These are phyloP conservation scores for Pristiophorus japonicus DNA, from an alignment of 2,113 vertebrate genomes.

Conservation along the genomic window DNA sequence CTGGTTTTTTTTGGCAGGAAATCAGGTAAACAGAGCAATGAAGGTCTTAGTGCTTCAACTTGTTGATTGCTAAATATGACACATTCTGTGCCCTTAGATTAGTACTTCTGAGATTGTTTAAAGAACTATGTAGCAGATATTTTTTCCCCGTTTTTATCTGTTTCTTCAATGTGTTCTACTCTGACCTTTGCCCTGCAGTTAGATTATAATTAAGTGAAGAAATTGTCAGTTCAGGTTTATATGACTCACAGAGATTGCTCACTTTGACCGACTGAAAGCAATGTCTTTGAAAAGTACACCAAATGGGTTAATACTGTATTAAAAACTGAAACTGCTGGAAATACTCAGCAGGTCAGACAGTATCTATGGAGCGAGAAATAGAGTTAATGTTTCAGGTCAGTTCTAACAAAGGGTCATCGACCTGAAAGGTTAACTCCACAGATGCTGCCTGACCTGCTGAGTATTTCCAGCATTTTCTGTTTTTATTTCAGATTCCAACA, in stretches of 20 bases:
- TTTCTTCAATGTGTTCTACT: background rate
- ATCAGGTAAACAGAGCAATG: background rate
- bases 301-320: too few relatives aligned
- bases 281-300: background rate
- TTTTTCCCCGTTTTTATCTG: background rate
- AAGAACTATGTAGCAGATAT: too few relatives aligned
- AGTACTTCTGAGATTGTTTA: background rate
- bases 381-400: too few relatives aligned
- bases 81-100: background rate
- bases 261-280: background rate
- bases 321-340: too few relatives aligned
- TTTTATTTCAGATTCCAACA: too few relatives aligned
- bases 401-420: too few relatives aligned
- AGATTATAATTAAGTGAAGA: background rate
- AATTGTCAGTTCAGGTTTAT: background rate
- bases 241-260: background rate
- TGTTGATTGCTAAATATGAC: background rate
- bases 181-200: background rate
- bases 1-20: background rate
- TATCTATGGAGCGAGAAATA: too few relatives aligned
- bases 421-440: too few relatives aligned
- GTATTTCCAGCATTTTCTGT: too few relatives aligned
- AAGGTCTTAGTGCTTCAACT: background rate
- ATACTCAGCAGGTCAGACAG: too few relatives aligned
- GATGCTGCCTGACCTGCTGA: too few relatives aligned